Base-by-base conservation (phyloP, 2,797 vertebrate genomes). In the Phoeniculus purpureus region DNA sequence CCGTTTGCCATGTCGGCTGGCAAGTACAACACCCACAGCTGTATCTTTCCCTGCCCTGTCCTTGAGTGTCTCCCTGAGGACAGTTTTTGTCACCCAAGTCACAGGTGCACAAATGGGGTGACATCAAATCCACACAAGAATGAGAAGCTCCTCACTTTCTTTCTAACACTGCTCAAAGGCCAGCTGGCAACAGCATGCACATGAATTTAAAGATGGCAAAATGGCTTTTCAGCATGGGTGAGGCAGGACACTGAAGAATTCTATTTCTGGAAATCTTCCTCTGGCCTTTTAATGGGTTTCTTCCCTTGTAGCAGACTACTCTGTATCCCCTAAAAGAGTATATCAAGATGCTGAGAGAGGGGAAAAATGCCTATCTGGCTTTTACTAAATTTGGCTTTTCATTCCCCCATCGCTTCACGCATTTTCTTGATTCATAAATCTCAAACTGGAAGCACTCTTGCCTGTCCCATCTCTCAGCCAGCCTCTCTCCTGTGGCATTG, bases 341-440 rank as follows among this genome's bases (percentile, higher is more conserved):
- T 87, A 85, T 48, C n/a, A 74, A 45, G 61, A 93, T 77, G 65
- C 37, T 45, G 61, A 84, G 56, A 73, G 16, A 70, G 68, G 74
- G 48, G 27, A 59, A 92, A 93, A 94, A 74, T 31, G 67, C 40
- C 54, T 80, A 34, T 65, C 43, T 78, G 83, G 37, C 74, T 88
- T 85, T 64, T 78, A 78, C 45, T 84, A 91, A 86, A 70, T 91
- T 92, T 84, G 65, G 9, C n/a, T 86, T 85, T 80, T 64, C 23
- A 43, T 37, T 68, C 22, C 77, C 20, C 22, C 45, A 22, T 76
- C 80, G 51, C 26, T 71, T 82, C 20, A 51, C 74, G 55, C 27
- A 56, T 71, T 92, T 83, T 83, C 37, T 26, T 68, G 68, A 84
- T 85, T 75, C 58, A 31, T 68, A 89, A 90, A 85, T 87, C 27